Evolutionary conservation across 2,113 vertebrate species (phyloP).

Genomic region (Vidua chalybeata): DNA sequence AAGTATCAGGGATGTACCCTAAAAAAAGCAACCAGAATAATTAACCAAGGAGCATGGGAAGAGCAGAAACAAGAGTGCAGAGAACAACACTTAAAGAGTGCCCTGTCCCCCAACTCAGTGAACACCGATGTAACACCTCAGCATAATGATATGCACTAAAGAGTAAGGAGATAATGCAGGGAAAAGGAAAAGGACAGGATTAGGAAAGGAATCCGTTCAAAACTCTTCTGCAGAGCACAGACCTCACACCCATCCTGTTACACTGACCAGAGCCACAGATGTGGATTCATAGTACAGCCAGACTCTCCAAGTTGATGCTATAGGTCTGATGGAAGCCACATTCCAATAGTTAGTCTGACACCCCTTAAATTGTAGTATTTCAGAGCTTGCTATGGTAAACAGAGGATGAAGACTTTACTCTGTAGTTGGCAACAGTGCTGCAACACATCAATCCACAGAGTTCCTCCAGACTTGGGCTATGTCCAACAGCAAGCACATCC

Average conservation of each 20-base stretch:
- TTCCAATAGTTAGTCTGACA: not conserved
- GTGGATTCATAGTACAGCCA: not conserved
- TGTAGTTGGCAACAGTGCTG: not conserved
- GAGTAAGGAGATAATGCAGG: not conserved
- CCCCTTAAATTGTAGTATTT: not conserved
- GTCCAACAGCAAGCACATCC: not conserved
- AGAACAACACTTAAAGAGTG: not conserved
- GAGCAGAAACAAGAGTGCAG: not conserved
- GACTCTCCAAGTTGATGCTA: not conserved
- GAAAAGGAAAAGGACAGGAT: not conserved
- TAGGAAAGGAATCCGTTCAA: not conserved
- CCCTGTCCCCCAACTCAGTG: not conserved
- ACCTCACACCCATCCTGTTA: not conserved
- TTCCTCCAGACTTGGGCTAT: not conserved
- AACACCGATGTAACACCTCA: not conserved
- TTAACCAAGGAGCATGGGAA: not conserved
- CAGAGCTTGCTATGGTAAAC: not conserved
- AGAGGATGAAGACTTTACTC: not conserved
- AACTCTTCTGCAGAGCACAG: not conserved
- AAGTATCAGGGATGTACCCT: not conserved
- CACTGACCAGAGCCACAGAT: not conserved
- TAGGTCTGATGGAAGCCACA: accelerated
- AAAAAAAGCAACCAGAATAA: not conserved
- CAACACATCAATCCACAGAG: accelerated
- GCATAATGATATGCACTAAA: not conserved